phyloP scores from a whole-genome alignment of 2,888 invertebrate species.

The Chironomus tentans region DNA sequence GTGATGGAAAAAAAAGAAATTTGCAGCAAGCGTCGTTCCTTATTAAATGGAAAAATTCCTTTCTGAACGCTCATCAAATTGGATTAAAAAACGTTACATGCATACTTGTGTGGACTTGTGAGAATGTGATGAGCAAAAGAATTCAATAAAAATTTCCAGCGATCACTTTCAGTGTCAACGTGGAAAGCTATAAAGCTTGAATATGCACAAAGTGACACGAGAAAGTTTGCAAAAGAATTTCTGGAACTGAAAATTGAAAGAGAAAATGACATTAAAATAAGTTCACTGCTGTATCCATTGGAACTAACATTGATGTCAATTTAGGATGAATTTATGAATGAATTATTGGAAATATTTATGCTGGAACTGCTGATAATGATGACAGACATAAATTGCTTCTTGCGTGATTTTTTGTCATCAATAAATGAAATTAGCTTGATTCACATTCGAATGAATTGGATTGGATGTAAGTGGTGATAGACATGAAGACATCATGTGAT shows the following conservation, averaged over 20 bases:
- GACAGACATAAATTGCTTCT: not conserved
- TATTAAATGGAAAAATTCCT: not conserved
- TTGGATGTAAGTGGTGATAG: not conserved
- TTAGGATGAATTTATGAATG: too few relatives aligned
- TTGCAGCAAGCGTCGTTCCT: too few relatives aligned
- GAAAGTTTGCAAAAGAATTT: too few relatives aligned
- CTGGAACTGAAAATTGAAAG: too few relatives aligned
- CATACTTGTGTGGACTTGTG: not conserved
- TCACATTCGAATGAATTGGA: not conserved
- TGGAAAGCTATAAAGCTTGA: too few relatives aligned
- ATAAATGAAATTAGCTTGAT: slow-evolving; percentile 3
- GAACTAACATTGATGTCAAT: too few relatives aligned
- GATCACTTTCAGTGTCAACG: not conserved
- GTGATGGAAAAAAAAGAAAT: not conserved
- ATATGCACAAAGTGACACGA: too few relatives aligned
- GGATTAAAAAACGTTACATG: too few relatives aligned
- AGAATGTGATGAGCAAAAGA: not conserved
- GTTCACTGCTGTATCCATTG: not conserved
- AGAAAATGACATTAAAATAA: too few relatives aligned
- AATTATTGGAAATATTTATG: not conserved
- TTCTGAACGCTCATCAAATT: not conserved
- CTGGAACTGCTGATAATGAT: not conserved
- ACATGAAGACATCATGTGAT: not conserved
- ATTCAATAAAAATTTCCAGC: not conserved
- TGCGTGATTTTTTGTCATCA: slow-evolving; percentile 4